Conservation (phyloP, 2,797 vertebrate genomes). For the Pseudomugil gertrudae region DNA sequence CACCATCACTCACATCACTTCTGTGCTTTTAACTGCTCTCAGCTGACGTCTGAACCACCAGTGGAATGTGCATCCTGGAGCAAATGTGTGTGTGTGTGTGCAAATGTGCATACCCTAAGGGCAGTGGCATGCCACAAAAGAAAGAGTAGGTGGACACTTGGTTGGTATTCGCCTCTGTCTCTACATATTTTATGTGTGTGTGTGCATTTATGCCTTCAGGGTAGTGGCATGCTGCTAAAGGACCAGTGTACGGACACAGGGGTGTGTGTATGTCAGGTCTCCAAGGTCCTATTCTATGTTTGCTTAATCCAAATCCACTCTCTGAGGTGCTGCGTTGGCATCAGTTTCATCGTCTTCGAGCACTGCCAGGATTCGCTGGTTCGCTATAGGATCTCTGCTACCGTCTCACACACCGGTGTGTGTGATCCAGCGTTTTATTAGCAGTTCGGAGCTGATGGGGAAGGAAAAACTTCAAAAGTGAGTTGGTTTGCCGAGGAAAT, state of each 20-base stretch:
- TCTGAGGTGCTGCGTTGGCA: constrained; percentile 67
- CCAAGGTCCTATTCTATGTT: constrained; percentile 67
- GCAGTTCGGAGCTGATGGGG: not conserved
- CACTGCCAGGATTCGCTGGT: constrained; percentile 52
- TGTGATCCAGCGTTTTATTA: constrained; percentile 42
- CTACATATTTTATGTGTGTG: constrained; percentile 30
- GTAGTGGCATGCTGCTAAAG: constrained; percentile 75
- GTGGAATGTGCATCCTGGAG: constrained; percentile 54
- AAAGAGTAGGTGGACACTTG: constrained; percentile 71
- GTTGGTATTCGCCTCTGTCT: constrained; percentile 54
- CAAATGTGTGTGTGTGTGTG: constrained; percentile 23
- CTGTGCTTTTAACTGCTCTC: constrained; percentile 33
- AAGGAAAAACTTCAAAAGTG: not conserved
- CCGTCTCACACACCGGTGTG: constrained; percentile 29
- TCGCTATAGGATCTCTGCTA: constrained; percentile 50
- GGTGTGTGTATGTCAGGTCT: constrained; percentile 74
- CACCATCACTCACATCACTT: constrained; percentile 47
- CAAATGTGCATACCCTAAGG: constrained; percentile 62
- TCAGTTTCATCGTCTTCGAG: constrained; percentile 33
- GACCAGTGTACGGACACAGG: constrained; percentile 61
- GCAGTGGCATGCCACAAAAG: constrained; percentile 73
- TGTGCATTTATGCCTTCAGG: constrained; percentile 62
- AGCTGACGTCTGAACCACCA: constrained; percentile 55
- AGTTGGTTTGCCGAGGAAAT: not conserved
- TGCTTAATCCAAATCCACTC: constrained; percentile 67